A percentile compares a stretch with the other conserved stretches of the same genome.
Evolutionary conservation across 1,140 invertebrate genomes (phyloP).

Genomic region (Solenopsis fugax): DNA sequence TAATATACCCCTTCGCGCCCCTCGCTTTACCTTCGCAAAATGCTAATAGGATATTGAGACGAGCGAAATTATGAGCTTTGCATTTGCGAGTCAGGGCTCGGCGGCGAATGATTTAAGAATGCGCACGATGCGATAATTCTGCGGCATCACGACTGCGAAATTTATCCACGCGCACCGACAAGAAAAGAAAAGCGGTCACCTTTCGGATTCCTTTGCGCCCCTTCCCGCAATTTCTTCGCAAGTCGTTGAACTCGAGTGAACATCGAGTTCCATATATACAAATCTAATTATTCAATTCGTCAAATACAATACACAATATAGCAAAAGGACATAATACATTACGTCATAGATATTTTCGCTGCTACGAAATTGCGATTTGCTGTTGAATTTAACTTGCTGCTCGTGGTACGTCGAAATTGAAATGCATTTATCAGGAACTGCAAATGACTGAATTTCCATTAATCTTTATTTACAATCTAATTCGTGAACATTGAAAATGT

Average conservation of each 20-base stretch:
- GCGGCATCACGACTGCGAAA: conserved; percentile 5
- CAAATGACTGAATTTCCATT: background rate
- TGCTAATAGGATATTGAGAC: conserved; percentile 25
- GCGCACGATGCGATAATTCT: conserved; percentile 16
- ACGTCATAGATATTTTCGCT: conserved; percentile 3
- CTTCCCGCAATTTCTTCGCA: background rate
- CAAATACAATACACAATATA: background rate
- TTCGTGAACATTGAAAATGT: background rate
- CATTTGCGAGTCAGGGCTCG: background rate
- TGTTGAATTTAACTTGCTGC: background rate
- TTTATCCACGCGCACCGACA: background rate
- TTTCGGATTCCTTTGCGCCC: conserved; percentile 3
- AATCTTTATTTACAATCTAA: background rate
- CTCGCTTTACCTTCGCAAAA: conserved; percentile 12
- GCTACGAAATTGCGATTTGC: background rate
- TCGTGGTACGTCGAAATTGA: background rate
- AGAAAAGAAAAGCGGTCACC: background rate
- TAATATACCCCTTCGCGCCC: background rate
- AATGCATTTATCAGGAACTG: background rate
- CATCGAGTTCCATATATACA: background rate
- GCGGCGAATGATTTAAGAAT: conserved; percentile 12
- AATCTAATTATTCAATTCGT: conserved; percentile 17
- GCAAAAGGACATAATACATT: background rate
- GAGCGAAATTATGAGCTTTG: conserved; percentile 29
- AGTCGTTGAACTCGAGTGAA: conserved; percentile 6